Base-by-base conservation (phyloP, 2,888 invertebrate species). In the Cyclophora albipunctata region DNA sequence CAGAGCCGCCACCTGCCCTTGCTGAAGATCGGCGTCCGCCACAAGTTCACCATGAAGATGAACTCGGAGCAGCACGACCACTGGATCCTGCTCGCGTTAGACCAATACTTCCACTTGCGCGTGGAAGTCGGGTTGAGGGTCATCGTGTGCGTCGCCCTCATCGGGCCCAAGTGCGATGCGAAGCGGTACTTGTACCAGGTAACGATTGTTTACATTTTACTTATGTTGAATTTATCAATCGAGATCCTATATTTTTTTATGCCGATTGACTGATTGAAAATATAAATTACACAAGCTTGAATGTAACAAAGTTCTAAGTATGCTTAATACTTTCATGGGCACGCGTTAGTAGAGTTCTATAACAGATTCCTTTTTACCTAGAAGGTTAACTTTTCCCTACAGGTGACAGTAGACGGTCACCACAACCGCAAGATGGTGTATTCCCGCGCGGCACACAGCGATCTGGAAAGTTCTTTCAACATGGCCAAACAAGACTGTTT, bases 401-500 rank as follows among this genome's bases (percentile, higher is more conserved):
- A 85, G 84, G 83, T 87, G 7, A 67, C 75, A 0, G 70, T 85
- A 4, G 56, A 68, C 34, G 86, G 84, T 0, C 75, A 75, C 42
- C 72, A 81, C 60, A 76, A 77, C 60, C 63, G 85, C 1, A 75
- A 71, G 45, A 63, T 86, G 2, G 66, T 68, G 3, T 88, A 85
- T 69, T 58, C 67, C n/a, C 69, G 87, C 33, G 63, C 68, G 6
- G 80, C 84, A 0, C 87, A 87, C 71, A 80, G 83, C 66, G 86
- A 88, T 59, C 66, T 85, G n/a, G 87, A 87, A 54, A 78, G 71
- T 56, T 63, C 75, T 0, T 64, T 78, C 4, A 81, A 75, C 62
- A 67, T 78, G 46, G 75, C 71, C 52, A 74, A 81, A 0, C 79
- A 82, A 61, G 87, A 86, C 59, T 85, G 85, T 66, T 88, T 87